A percentile compares a stretch with the other conserved stretches of the same genome.
These are phyloP conservation scores for Drosophila melanosoma DNA, from an alignment of 2,888 invertebrate genomes.

Conservation along the genomic window DNA sequence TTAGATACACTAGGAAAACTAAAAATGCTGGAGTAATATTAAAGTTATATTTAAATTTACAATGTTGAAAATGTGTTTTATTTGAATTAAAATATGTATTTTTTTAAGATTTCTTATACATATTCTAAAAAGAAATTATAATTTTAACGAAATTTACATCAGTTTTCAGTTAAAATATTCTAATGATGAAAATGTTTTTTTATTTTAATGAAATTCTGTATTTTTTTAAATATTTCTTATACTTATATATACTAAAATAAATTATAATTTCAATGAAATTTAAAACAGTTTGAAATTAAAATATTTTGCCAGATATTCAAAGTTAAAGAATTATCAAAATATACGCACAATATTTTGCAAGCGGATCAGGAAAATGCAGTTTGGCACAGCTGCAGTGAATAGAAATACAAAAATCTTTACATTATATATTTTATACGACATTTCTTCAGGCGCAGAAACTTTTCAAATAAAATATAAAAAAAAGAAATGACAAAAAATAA, in stretches of 20 bases:
- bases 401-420: constrained; percentile 12
- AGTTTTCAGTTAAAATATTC: background rate
- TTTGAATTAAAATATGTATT: background rate
- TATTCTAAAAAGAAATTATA: no score
- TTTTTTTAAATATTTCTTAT: background rate
- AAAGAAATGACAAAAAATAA: background rate
- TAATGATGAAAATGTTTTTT: background rate
- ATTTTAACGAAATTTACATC: background rate
- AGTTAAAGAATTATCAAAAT: background rate
- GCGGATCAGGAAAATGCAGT: constrained; percentile 34
- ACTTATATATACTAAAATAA: background rate
- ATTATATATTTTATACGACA: constrained; percentile 24
- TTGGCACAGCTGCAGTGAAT: constrained; percentile 13
- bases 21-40: background rate
- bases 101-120: background rate
- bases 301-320: background rate
- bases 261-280: background rate
- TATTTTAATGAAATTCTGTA: background rate
- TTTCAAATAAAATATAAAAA: constrained; percentile 73
- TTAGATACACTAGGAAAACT: background rate
- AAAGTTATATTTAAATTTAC: background rate
- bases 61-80: background rate
- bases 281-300: background rate
- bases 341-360: background rate
- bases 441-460: constrained; percentile 57